Percentiles rank a stretch among this genome's conserved stretches.
Evolutionary conservation across 2,113 vertebrate genomes (phyloP).

Genomic region (Gobiocypris rarus): DNA sequence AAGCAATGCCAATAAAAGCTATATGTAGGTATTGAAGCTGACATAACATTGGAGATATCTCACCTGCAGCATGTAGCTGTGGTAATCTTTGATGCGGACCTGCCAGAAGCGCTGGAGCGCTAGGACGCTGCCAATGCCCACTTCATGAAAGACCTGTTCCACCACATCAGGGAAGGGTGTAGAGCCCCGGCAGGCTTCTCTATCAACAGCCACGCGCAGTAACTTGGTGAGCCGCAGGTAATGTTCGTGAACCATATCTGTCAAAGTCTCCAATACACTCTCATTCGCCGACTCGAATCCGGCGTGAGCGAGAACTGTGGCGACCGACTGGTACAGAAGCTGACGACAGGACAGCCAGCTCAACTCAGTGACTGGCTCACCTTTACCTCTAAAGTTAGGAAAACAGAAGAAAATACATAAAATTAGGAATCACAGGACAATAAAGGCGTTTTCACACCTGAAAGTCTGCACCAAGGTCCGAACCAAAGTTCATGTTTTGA

Average conservation of each 20-base stretch:
- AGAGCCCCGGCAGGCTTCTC: conserved; percentile 88
- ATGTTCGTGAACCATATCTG: conserved; percentile 91
- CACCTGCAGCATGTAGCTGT: conserved; percentile 96
- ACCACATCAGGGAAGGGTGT: conserved; percentile 93
- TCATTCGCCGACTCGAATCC: conserved; percentile 94
- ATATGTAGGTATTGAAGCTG: neutral
- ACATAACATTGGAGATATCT: conserved; percentile 48
- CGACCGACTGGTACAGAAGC: conserved; percentile 95
- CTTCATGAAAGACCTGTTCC: conserved; percentile 96
- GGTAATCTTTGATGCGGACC: conserved; percentile 96
- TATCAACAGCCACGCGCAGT: conserved; percentile 89
- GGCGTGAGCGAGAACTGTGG: conserved; percentile 91
- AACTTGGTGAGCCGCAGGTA: conserved; percentile 90
- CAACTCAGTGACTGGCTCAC: conserved; percentile 95
- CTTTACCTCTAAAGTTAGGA: conserved; percentile 82
- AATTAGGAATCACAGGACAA: too few species aligned
- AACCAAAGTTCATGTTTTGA: too few species aligned
- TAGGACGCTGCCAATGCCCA: conserved; percentile 93
- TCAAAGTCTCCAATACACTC: conserved; percentile 93
- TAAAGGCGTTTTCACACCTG: too few species aligned
- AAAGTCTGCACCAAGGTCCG: too few species aligned
- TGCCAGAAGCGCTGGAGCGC: conserved; percentile 98
- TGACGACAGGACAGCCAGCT: conserved; percentile 93
- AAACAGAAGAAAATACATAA: too few species aligned
- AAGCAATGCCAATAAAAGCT: neutral